These are phyloP conservation scores for Xiphydria camelus DNA, from an alignment of 2,888 invertebrate genomes.

Conservation along the genomic window DNA sequence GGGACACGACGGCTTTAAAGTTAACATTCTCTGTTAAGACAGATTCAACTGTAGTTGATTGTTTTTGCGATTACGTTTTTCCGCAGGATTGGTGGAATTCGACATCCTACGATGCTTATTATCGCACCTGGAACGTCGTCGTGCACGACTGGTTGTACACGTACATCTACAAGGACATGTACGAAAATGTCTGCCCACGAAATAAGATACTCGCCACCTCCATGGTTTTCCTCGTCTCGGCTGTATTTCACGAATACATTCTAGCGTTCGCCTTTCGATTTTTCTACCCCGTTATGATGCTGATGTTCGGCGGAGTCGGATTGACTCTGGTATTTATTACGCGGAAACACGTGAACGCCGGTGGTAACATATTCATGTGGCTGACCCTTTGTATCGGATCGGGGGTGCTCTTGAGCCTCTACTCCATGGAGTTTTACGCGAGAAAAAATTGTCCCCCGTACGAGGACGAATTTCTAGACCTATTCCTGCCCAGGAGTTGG, in stretches of 20 bases:
- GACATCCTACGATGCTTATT: constrained; percentile 78
- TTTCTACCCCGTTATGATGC: constrained; percentile 84
- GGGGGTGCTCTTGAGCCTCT: constrained; percentile 75
- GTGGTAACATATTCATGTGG: constrained; percentile 86
- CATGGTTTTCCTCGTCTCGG: constrained; percentile 77
- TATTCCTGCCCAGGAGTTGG: constrained; percentile 61
- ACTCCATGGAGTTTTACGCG: constrained; percentile 86
- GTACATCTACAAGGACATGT: constrained; percentile 77
- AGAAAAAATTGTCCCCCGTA: constrained; percentile 70
- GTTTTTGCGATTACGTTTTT: too few species aligned
- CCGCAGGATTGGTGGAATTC: constrained; percentile 94
- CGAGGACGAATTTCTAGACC: constrained; percentile 55
- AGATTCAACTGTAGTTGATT: not conserved
- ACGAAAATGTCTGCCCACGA: constrained; percentile 56
- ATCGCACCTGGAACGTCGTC: constrained; percentile 93
- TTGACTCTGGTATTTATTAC: constrained; percentile 63
- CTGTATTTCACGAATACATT: constrained; percentile 87
- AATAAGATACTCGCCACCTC: constrained; percentile 63
- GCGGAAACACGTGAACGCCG: constrained; percentile 57
- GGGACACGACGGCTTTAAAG: too few species aligned
- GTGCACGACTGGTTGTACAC: constrained; percentile 94
- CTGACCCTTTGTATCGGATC: constrained; percentile 76
- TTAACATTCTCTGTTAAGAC: too few species aligned
- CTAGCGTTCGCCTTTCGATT: constrained; percentile 78
- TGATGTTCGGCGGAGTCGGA: constrained; percentile 76